A percentile compares a stretch with the other conserved stretches of the same genome.
Evolutionary conservation across 2,888 invertebrate genomes (phyloP).

Genomic region (Hypomecis atomaria): DNA sequence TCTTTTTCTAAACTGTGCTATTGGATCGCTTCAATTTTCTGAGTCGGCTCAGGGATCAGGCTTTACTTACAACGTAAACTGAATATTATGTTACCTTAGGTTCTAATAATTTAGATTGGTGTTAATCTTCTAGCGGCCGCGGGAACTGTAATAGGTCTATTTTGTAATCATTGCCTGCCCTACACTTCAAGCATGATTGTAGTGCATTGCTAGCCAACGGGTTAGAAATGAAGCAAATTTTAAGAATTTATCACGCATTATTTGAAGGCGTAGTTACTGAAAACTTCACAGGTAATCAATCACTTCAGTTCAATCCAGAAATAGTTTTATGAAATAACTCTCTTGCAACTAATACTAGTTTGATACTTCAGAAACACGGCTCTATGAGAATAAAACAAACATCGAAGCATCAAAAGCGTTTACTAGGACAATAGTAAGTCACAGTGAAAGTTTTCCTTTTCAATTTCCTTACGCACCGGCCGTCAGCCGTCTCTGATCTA

Average conservation of each 20-base stretch:
- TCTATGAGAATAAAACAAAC: neutral
- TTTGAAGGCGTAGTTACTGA: too few species aligned
- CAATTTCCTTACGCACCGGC: conserved; percentile 80
- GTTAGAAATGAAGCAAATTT: too few species aligned
- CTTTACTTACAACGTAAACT: conserved; percentile 20
- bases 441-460: conserved; percentile 75
- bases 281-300: too few species aligned
- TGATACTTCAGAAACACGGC: neutral
- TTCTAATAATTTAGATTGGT: conserved; percentile 38
- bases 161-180: neutral
- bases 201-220: neutral
- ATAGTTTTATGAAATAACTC: neutral
- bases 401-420: neutral
- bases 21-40: too few species aligned
- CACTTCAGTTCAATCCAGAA: neutral
- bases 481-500: conserved; percentile 80
- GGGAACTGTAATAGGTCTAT: neutral
- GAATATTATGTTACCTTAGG: conserved; percentile 42
- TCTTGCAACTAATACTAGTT: too few species aligned
- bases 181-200: conserved; percentile 6
- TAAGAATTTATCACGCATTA: too few species aligned
- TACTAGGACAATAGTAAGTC: conserved; percentile 59
- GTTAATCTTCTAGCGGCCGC: conserved; percentile 29
- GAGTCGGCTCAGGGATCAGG: conserved; percentile 3
- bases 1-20: too few species aligned